Evolutionary conservation across 2,113 vertebrate species (phyloP), one percentile per base, ranked within the genome.

Genomic region (Ifrita kowaldi): DNA sequence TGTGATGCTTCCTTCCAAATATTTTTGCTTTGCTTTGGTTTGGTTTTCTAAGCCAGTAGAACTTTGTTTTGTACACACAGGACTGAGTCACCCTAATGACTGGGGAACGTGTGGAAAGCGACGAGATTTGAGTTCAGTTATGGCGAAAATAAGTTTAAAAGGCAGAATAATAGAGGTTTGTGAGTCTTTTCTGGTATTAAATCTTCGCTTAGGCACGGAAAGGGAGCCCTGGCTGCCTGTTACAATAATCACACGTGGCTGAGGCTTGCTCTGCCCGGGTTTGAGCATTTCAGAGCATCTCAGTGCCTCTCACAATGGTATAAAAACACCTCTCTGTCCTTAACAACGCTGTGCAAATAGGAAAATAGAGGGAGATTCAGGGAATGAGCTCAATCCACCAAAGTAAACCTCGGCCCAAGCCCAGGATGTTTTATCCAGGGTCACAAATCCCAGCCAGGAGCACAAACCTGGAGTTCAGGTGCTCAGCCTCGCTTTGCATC

Each of bases 221-320:
- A 50, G 52, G 52, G 42, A 87, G 42, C 5, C 7, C 27, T 65
- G 71, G 28, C 3, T 81, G 65, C 44, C 18, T 92, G 62, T 49
- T 56, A 0, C 33, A 35, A 16, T 7, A 11, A 7, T n/a, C 21
- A 22, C 10, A 1, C 0, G 3, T 55, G 42, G 42, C 73, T 80
- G 55, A 47, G 24, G 24, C n/a, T 39, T 11, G 52, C 20, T 79
- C 53, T 65, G 59, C 46, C 49, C 6, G 2, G 1, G 5, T 70
- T 35, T 27, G 53, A 57, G n/a, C 10, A 3, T 26, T 70, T 62
- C 49, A 8, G 44, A 24, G 35, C 26, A 62, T 5, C 55, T 65
- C 41, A 7, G 26, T 11, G 41, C 9, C 27, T 39, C 41, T 79
- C 42, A 13, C 10, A 35, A 10, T 3, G 15, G 18, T 24, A 7